Base-by-base conservation (phyloP, 2,113 vertebrate genomes). In the Equus przewalskii region DNA sequence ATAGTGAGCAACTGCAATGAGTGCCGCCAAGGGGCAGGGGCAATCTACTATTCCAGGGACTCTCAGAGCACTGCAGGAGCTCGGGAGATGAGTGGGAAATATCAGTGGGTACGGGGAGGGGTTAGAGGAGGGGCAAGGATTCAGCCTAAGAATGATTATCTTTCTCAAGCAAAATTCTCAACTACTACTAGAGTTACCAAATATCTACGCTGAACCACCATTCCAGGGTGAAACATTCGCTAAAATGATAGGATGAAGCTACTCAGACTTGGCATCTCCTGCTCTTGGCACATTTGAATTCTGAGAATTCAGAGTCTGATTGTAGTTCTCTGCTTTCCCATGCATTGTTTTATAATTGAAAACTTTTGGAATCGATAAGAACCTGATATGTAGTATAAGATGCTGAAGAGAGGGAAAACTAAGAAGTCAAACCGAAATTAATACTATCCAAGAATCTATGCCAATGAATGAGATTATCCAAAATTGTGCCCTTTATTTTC, bases 391-490 rank as follows among this genome's bases (percentile, higher is more conserved):
- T 60, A 70, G 6, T 36, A 11, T 79, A 79, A 93, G 75, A 96
- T 51, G 62, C 49, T 62, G n/a, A 84, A 82, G 24, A 92, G 51
- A 67, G 36, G 69, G 83, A 78, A 62, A 95, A 80, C 41, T 22
- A 14, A 82, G 82, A 94, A 91, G 26, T 78, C 49, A 82, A 89
- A 75, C 5, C 41, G 87, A 97, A 96, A 91, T 70, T 30, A 88
- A 81, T 41, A 30, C 16, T 78, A 10, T 36, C 70, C 69, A 86
- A 92, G 87, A 93, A 92, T 49, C 46, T 6, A 28, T 16, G 28
- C 44, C n/a, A 91, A 15, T 44, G 30, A 51, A 46, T 18, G 44
- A n/a, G 1, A 86, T 81, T 88, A 83, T 80, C 64, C 28, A 72
- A 89, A 75, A 89, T 4, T 24, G 8, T 22, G 56, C 41, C 7